phyloP scores from a whole-genome alignment of 2,113 vertebrate species.

The Cyanoderma ruficeps region DNA sequence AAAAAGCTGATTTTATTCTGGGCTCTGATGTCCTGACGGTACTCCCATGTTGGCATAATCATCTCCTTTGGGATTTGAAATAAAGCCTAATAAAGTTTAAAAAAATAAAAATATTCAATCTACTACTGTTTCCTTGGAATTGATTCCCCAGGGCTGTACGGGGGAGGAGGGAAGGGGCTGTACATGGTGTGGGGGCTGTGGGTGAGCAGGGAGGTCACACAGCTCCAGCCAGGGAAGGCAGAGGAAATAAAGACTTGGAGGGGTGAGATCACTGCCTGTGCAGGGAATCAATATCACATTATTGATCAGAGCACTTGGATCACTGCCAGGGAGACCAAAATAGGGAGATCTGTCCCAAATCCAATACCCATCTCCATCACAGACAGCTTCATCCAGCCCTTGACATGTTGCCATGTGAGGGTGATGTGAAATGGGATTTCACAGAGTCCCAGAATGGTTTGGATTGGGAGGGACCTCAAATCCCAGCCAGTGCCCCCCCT shows the following conservation, averaged over 20 bases:
- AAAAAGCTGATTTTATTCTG: background rate
- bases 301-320: background rate
- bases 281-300: background rate
- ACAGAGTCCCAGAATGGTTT: background rate
- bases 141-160: background rate
- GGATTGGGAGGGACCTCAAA: rapidly evolving
- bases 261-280: background rate
- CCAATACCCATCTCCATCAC: background rate
- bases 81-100: background rate
- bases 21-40: background rate
- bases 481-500: background rate
- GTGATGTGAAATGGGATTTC: background rate
- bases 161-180: background rate
- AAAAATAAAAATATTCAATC: background rate
- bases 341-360: background rate
- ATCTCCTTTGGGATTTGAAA: constrained; percentile 8
- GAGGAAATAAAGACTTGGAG: background rate
- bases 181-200: rapidly evolving
- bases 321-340: background rate
- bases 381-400: background rate
- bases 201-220: background rate
- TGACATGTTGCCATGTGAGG: background rate
- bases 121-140: background rate
- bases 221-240: background rate
- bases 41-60: background rate